Base-by-base conservation (phyloP, 1,140 invertebrate species). In the Papilio dardanus region DNA sequence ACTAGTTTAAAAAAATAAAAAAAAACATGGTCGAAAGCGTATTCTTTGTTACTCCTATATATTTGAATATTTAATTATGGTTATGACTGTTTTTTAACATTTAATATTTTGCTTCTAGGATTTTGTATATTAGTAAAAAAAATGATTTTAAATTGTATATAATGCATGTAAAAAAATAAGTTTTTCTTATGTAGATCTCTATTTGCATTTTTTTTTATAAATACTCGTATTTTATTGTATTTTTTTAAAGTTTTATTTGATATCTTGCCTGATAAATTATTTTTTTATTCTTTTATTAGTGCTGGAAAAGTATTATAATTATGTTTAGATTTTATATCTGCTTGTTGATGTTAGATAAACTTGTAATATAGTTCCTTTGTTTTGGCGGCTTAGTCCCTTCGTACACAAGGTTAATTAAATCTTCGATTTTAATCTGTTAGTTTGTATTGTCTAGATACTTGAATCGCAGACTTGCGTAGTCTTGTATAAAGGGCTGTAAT, bases 131-230 rank as follows among this genome's bases (percentile, higher is more conserved):
- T 50, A 30, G 35, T 68, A 31, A 35, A 35, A 75, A 58, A 30
- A 21, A 62, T 33, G 35, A 40, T 74, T 69, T 58, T 54, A 28
- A 31, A 50, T 65, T 68, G 31, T 19, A 31, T 37, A 35, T 71
- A 71, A 31, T 71, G 37, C 76, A 81, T 65, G 68, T 37, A 75
- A 50, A 78, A 78, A 78, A 74, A 73, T 77, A 74, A 37, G 58
- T 68, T 67, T 50, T 75, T 71, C 28, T 76, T 74, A 33, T 75
- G 75, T 73, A 81, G 85, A 89, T 88, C 86, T 89, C 87, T 87
- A 54, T 78, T 76, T 85, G 87, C 87, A 87, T n/a, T n/a, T n/a
- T n/a, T n/a, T 88, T 89, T 88, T 79, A 71, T 78, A 78, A 80
- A 84, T 83, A 84, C 84, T 86, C 84, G 81, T 83, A 81, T 77